Evolutionary conservation across 1,140 invertebrate genomes (phyloP).

Genomic region (Colletes gigas): DNA sequence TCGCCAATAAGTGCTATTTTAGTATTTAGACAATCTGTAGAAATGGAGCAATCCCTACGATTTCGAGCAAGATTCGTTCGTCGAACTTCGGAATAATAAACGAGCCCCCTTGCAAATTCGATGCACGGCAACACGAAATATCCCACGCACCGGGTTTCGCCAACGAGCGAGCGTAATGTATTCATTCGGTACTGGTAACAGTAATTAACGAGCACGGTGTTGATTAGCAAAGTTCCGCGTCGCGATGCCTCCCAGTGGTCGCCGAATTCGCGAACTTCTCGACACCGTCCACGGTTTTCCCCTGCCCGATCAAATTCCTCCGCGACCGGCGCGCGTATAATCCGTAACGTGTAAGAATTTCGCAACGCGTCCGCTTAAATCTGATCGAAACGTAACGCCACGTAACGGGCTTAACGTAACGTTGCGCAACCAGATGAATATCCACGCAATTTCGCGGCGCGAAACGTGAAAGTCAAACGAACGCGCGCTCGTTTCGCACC

Average conservation of each 20-base stretch:
- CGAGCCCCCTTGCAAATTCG: not conserved
- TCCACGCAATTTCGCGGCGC: not conserved
- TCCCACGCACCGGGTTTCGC: constrained; percentile 7
- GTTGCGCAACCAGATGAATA: not conserved
- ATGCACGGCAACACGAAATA: constrained; percentile 30
- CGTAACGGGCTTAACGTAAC: not conserved
- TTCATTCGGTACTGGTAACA: constrained; percentile 43
- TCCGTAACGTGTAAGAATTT: constrained; percentile 14
- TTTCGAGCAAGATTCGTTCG: too few species aligned
- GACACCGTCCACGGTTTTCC: constrained; percentile 31
- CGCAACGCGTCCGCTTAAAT: not conserved
- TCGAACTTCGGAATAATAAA: constrained; percentile 12
- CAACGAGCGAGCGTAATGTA: constrained; percentile 14
- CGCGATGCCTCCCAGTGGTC: constrained; percentile 36
- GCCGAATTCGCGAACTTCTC: constrained; percentile 25
- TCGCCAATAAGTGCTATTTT: too few species aligned
- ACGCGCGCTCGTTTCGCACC: not conserved
- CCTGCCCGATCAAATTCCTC: constrained; percentile 32
- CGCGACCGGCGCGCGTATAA: not conserved
- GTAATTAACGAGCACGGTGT: constrained; percentile 63
- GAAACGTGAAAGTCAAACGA: constrained; percentile 27
- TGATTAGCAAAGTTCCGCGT: constrained; percentile 63
- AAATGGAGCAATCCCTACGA: too few species aligned
- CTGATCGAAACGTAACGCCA: not conserved
- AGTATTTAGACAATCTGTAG: too few species aligned